Evolutionary conservation across 2,113 vertebrate genomes (phyloP).

Genomic region (Misgurnus mizolepis): DNA sequence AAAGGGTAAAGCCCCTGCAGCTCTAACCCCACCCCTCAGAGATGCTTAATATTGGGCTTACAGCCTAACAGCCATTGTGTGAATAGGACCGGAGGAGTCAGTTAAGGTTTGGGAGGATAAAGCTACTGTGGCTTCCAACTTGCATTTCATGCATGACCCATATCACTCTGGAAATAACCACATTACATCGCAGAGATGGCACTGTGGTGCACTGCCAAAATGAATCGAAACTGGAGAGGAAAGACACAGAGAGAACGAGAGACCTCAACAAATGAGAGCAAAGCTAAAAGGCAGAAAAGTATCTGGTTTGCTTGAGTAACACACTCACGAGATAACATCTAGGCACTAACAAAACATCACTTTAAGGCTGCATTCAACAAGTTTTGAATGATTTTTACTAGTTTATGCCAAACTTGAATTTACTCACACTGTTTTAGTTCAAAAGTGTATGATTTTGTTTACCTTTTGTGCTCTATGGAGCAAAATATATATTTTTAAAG

Average conservation of each 20-base stretch:
- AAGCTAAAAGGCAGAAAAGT: neutral
- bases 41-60: constrained; percentile 20
- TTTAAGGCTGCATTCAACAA: too few species aligned
- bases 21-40: neutral
- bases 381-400: too few species aligned
- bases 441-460: too few species aligned
- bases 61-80: constrained; percentile 22
- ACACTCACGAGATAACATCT: neutral
- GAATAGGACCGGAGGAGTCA: constrained; percentile 14
- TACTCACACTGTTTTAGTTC: too few species aligned
- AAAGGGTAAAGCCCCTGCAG: constrained; percentile 22
- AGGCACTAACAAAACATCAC: too few species aligned
- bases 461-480: too few species aligned
- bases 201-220: neutral
- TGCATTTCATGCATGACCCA: constrained; percentile 40
- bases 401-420: too few species aligned
- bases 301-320: neutral
- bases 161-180: constrained; percentile 26
- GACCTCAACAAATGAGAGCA: neutral
- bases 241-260: neutral
- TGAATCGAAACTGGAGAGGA: constrained; percentile 5
- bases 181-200: constrained; percentile 29
- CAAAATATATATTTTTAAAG: too few species aligned
- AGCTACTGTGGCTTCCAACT: constrained; percentile 26
- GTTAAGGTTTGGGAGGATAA: constrained; percentile 27